These are phyloP conservation scores for Ceriagrion tenellum DNA, from an alignment of 2,888 invertebrate genomes.

Conservation along the genomic window DNA sequence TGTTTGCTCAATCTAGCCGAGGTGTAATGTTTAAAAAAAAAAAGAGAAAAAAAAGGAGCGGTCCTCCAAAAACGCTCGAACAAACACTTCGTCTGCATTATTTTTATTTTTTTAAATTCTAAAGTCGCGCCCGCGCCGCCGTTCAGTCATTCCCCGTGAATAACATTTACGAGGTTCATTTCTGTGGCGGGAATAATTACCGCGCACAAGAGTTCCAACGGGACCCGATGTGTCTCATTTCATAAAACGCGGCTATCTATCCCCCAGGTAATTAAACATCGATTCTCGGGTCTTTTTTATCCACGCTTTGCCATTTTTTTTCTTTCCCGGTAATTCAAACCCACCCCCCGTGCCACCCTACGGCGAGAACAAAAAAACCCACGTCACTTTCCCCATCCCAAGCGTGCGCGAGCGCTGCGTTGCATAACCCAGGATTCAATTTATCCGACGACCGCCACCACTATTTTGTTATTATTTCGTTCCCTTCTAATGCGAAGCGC, in stretches of 20 bases:
- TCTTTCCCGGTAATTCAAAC: background rate
- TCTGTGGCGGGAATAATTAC: constrained; percentile 19
- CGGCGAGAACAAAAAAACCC: background rate
- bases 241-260: constrained; percentile 21
- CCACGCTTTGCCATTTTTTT: background rate
- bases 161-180: constrained; percentile 21
- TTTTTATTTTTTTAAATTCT: background rate
- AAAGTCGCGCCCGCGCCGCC: background rate
- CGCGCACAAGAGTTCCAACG: background rate
- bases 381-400: background rate
- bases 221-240: constrained; percentile 10
- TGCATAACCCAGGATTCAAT: background rate
- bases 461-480: too few relatives aligned
- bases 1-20: constrained; percentile 9
- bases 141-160: background rate
- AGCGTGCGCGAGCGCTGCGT: background rate
- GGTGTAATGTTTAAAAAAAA: background rate
- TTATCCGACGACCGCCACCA: background rate
- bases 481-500: too few relatives aligned
- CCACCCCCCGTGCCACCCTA: background rate
- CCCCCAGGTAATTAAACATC: background rate
- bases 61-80: background rate
- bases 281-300: background rate
- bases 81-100: background rate
- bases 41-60: background rate